These are phyloP conservation scores for Zhengitettix transpicula DNA, from an alignment of 2,888 invertebrate genomes.

Conservation along the genomic window DNA sequence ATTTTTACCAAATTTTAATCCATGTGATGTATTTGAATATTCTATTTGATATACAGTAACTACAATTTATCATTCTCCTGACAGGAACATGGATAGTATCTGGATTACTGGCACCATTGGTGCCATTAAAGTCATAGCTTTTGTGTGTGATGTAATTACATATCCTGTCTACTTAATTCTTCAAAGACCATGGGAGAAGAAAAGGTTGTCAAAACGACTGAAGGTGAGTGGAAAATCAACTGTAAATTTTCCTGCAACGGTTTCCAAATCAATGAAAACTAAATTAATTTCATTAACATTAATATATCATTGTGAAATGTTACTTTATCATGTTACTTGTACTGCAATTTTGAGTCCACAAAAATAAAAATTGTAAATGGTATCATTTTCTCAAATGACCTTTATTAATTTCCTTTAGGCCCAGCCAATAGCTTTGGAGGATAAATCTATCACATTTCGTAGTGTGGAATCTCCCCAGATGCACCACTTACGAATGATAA, in stretches of 20 bases:
- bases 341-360: too few relatives aligned
- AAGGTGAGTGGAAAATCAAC: constrained; percentile 38
- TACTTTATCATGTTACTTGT: not conserved
- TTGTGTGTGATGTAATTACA: constrained; percentile 79
- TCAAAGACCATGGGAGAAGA: constrained; percentile 75
- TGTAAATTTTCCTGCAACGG: too few relatives aligned
- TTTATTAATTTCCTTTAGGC: constrained; percentile 35
- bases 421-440: constrained; percentile 44
- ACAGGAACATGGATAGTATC: constrained; percentile 28
- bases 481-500: constrained; percentile 54
- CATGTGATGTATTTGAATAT: too few relatives aligned
- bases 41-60: too few relatives aligned
- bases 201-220: constrained; percentile 54
- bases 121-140: constrained; percentile 62
- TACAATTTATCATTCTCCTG: not conserved
- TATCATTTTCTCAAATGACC: too few relatives aligned
- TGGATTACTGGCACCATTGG: constrained; percentile 50
- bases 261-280: too few relatives aligned
- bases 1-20: too few relatives aligned
- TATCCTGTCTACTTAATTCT: constrained; percentile 77
- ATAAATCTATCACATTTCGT: constrained; percentile 51
- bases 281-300: too few relatives aligned
- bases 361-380: too few relatives aligned
- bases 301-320: too few relatives aligned
- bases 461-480: constrained; percentile 51